Base-by-base conservation (phyloP, 2,888 invertebrate genomes). In the Pristionchus fissidentatus region DNA sequence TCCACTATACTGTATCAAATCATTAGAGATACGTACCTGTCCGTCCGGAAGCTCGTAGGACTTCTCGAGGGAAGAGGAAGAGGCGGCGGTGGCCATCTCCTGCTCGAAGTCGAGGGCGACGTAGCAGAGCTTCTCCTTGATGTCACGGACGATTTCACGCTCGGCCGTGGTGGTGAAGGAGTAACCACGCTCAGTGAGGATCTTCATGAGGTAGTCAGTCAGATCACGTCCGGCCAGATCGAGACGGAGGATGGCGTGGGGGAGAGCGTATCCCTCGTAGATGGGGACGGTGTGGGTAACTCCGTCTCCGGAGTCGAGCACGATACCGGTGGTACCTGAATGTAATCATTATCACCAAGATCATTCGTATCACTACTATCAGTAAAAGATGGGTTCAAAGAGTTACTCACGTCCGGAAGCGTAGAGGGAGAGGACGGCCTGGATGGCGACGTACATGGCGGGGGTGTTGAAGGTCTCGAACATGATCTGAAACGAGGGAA, bases 81-180 rank as follows among this genome's bases (percentile, higher is more conserved):
- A 95, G 93, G 96, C 96, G 87, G 96, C 96, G 93, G 96, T 96
- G 93, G 96, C 96, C 96, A 96, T 96, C 94, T 96, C 96, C 86
- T 97, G 97, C 93, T 98, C 98, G 88, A 99, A 95, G 93, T 99
- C 97, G 93, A 99, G 98, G n/a, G 98, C 98, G 92, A 98, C 97
- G 93, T 99, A 99, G 93, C 99, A 99, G 46, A 99, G 94, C 93
- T 98, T 98, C 93, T 99, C 99, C 93, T 91, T 91, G 89, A 97
- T 97, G 94, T 97, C 97, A 91, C 97, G 95, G 87, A 97, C 97
- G 93, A 97, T 97, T 95, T 97, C 97, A 92, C 94, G 96, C 93
- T 93, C 87, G 70, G 89, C 89, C 79, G 92, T 91, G 85, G 92
- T 93, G 84, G 92, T 92, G 91, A 93, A 93, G 81, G 91, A 89